These are phyloP conservation scores for Nilaparvata lugens DNA, from an alignment of 1,140 invertebrate genomes.

Conservation along the genomic window DNA sequence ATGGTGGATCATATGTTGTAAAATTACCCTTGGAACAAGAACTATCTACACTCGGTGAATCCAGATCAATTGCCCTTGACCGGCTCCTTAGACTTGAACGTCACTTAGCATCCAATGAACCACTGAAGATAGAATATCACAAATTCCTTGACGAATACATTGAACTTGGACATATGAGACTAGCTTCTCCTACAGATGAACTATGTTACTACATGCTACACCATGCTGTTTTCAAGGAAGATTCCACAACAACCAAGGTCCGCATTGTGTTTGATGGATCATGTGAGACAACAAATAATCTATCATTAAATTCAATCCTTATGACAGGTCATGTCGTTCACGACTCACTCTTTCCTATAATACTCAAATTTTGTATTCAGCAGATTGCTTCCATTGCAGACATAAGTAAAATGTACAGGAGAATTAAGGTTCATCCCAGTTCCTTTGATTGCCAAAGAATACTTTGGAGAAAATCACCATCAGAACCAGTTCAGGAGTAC, in stretches of 20 bases:
- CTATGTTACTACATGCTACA: conserved; percentile 17
- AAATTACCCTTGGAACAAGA: conserved; percentile 13
- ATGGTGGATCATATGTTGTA: conserved; percentile 6
- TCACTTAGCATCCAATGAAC: not conserved
- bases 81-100: conserved; percentile 7
- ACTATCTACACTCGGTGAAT: conserved; percentile 2
- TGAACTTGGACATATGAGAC: conserved; percentile 11
- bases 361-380: conserved; percentile 17
- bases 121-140: conserved; percentile 5
- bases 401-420: conserved; percentile 23
- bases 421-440: conserved; percentile 8
- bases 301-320: conserved; percentile 23
- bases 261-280: conserved; percentile 21
- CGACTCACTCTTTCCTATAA: conserved; percentile 15
- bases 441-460: conserved; percentile 10
- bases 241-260: conserved; percentile 7
- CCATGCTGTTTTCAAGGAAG: conserved; percentile 14
- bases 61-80: not conserved
- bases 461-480: conserved; percentile 11
- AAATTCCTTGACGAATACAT: conserved; percentile 8
- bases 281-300: conserved; percentile 6
- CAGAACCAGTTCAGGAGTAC: conserved; percentile 12
- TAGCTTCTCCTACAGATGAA: not conserved
- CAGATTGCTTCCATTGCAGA: conserved; percentile 22
- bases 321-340: conserved; percentile 18